Conservation (phyloP, 2,888 invertebrate genomes). For the Pecten maximus region DNA sequence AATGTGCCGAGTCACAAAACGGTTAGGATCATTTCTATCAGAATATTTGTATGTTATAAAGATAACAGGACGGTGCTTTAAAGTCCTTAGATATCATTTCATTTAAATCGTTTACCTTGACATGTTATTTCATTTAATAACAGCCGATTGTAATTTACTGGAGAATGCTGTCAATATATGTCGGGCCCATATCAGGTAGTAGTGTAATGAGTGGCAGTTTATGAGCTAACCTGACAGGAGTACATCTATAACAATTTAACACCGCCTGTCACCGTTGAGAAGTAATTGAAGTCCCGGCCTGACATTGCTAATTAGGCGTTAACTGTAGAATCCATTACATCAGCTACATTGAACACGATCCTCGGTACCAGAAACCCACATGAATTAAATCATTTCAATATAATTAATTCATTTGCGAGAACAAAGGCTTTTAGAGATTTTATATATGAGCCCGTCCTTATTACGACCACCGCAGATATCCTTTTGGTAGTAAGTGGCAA, state of each 20-base stretch:
- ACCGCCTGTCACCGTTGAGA: no score
- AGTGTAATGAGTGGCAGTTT: neutral
- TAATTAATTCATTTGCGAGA: no score
- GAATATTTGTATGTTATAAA: neutral
- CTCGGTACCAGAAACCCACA: no score
- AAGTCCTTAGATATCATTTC: neutral
- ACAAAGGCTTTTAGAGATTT: no score
- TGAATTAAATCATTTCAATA: no score
- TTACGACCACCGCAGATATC: no score
- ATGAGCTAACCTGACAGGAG: neutral
- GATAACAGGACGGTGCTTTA: neutral
- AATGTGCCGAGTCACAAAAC: neutral
- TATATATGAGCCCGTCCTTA: no score
- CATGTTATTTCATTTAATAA: neutral
- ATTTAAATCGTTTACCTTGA: neutral
- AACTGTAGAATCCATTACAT: no score
- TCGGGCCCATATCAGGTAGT: neutral
- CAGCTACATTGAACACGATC: no score
- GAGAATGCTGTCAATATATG: neutral
- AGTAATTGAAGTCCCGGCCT: neutral
- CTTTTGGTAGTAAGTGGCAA: no score
- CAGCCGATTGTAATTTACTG: neutral
- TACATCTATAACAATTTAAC: no score
- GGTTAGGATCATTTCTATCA: neutral
- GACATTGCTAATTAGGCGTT: neutral